These are phyloP conservation scores for Cricetomys ansorgei DNA, from an alignment of 2,113 vertebrate genomes.

Conservation along the genomic window DNA sequence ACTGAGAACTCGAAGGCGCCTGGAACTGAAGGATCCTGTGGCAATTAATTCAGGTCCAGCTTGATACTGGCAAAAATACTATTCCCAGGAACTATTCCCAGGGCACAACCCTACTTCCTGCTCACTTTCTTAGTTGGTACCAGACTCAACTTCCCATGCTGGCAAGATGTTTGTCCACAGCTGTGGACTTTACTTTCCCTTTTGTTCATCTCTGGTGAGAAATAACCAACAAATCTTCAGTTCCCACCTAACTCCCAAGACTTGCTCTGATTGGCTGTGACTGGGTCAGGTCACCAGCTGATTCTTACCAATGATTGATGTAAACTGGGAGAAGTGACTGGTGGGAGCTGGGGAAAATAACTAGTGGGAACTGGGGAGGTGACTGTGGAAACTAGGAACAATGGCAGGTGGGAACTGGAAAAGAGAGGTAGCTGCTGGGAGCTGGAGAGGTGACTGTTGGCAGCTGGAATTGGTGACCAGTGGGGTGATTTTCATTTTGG, in stretches of 20 bases:
- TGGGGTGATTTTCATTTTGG: accelerated
- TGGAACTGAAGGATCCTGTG: neutral
- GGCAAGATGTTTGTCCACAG: neutral
- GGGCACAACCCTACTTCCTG: neutral
- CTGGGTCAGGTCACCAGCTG: neutral
- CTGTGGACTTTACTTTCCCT: neutral
- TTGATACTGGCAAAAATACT: neutral
- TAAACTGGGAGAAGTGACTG: neutral
- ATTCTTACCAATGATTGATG: neutral
- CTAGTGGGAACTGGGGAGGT: neutral
- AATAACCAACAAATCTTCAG: neutral
- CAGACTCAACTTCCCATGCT: neutral
- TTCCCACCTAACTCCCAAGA: neutral
- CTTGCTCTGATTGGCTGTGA: neutral
- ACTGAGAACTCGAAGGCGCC: neutral
- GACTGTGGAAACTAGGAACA: neutral
- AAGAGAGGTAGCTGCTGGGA: neutral
- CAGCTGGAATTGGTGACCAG: neutral
- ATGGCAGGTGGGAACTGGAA: neutral
- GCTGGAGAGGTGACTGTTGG: neutral
- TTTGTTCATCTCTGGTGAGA: neutral
- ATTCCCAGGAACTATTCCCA: neutral
- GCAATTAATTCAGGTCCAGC: neutral
- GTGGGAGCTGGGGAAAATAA: neutral
- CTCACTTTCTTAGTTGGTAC: neutral